Conservation (phyloP, 2,888 invertebrate genomes). For the Hemithea aestivaria region DNA sequence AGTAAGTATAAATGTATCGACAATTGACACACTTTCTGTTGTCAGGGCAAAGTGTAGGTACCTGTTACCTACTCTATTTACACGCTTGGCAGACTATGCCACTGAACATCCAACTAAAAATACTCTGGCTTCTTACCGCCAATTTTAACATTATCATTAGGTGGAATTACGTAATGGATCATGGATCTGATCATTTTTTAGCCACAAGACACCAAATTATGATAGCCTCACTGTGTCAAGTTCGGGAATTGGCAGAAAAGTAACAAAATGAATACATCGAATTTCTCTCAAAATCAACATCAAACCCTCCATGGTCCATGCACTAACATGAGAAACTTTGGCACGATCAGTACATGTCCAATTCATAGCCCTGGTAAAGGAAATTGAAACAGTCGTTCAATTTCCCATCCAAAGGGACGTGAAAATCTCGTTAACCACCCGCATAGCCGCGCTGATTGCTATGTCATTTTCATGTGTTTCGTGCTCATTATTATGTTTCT, state of each 20-base stretch:
- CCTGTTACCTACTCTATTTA: constrained; percentile 30
- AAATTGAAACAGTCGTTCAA: constrained; percentile 14
- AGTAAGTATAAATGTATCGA: constrained; percentile 14
- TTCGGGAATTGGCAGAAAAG: too few relatives aligned
- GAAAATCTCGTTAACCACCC: constrained; percentile 20
- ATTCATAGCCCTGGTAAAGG: constrained; percentile 9
- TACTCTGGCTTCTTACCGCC: constrained; percentile 23
- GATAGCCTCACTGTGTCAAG: too few relatives aligned
- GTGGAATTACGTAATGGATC: background rate
- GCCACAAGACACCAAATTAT: constrained; percentile 3
- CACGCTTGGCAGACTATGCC: constrained; percentile 47
- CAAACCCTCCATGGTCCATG: background rate
- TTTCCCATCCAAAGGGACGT: constrained; percentile 9
- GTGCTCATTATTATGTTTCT: constrained; percentile 2
- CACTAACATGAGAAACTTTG: too few relatives aligned
- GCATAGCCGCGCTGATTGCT: constrained; percentile 18
- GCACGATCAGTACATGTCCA: too few relatives aligned
- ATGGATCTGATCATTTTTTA: too few relatives aligned
- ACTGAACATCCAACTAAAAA: constrained; percentile 34
- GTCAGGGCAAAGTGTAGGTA: constrained; percentile 11
- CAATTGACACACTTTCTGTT: constrained; percentile 33
- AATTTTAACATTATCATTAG: constrained; percentile 12
- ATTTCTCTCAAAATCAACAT: too few relatives aligned
- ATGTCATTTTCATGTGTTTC: constrained; percentile 11
- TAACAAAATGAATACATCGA: too few relatives aligned